Percentiles rank a stretch among this genome's conserved stretches.
These are phyloP conservation scores for Helostoma temminkii DNA, from an alignment of 2,797 vertebrate genomes.

Conservation along the genomic window DNA sequence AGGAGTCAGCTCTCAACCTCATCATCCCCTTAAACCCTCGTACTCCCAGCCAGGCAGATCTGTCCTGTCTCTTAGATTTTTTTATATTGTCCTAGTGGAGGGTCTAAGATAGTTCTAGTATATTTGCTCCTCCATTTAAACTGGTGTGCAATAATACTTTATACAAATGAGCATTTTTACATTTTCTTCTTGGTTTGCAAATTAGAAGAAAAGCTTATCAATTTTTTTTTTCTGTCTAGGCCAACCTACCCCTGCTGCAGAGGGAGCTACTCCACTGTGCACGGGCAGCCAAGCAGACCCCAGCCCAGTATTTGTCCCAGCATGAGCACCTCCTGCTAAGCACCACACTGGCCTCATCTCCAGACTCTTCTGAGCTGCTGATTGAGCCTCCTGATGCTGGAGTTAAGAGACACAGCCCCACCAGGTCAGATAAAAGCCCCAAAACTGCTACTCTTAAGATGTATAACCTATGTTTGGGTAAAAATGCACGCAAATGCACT, in stretches of 20 bases:
- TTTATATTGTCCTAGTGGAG: constrained; percentile 12
- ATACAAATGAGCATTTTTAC: not conserved
- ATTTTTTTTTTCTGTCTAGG: constrained; percentile 77
- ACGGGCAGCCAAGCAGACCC: constrained; percentile 97
- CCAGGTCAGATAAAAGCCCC: constrained; percentile 84
- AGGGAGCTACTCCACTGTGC: constrained; percentile 97
- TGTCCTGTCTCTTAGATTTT: constrained; percentile 18
- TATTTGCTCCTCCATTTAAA: not conserved
- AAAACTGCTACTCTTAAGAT: not conserved
- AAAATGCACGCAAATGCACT: not conserved
- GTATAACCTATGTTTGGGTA: not conserved
- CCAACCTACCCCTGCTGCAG: constrained; percentile 97
- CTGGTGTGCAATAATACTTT: not conserved
- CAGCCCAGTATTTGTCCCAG: constrained; percentile 97
- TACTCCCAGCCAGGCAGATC: constrained; percentile 36
- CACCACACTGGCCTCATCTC: constrained; percentile 91
- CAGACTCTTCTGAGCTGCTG: constrained; percentile 95
- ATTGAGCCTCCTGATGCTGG: constrained; percentile 91
- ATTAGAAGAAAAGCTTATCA: too few relatives aligned
- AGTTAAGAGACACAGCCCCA: constrained; percentile 93
- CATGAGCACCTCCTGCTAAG: constrained; percentile 97
- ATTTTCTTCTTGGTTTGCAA: too few relatives aligned
- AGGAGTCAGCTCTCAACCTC: constrained; percentile 35
- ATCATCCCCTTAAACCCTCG: not conserved
- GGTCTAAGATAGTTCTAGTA: constrained; percentile 7